Conservation (phyloP, 2,888 invertebrate genomes). For the Tryphoninae sp. region DNA sequence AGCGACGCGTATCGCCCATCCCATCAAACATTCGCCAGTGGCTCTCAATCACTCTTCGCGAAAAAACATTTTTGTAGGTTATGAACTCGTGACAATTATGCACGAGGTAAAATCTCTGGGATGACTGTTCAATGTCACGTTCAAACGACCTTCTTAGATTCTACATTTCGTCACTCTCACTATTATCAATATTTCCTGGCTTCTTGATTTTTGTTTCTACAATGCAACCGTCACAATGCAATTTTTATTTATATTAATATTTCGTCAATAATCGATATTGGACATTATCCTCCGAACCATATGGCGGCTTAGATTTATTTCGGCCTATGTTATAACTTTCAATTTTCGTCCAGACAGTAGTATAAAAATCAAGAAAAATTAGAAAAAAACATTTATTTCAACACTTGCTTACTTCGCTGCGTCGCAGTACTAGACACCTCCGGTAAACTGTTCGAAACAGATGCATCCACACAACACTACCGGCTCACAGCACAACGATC, state of each 20-base stretch:
- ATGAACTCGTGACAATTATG: background rate
- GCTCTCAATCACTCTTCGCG: conserved; percentile 54
- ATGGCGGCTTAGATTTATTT: background rate
- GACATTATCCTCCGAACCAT: background rate
- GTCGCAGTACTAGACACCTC: background rate
- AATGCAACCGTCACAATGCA: background rate
- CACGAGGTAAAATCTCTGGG: background rate
- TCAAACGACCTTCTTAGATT: background rate
- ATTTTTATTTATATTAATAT: background rate
- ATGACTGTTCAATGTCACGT: background rate
- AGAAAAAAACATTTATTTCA: background rate
- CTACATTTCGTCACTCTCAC: background rate
- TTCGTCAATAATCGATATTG: background rate
- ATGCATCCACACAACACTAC: background rate
- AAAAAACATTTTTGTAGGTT: background rate
- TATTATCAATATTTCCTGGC: background rate
- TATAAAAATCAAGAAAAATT: background rate
- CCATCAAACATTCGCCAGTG: conserved; percentile 61
- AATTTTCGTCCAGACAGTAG: background rate
- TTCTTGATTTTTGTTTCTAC: background rate
- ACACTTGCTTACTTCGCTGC: background rate
- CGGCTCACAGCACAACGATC: background rate
- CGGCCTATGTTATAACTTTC: background rate
- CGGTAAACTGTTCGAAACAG: background rate
- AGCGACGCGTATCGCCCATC: conserved; percentile 60